Evolutionary conservation across 1,140 invertebrate species (phyloP), one percentile per base, ranked within the genome.

Genomic region (Yoshiicerus persimilis): DNA sequence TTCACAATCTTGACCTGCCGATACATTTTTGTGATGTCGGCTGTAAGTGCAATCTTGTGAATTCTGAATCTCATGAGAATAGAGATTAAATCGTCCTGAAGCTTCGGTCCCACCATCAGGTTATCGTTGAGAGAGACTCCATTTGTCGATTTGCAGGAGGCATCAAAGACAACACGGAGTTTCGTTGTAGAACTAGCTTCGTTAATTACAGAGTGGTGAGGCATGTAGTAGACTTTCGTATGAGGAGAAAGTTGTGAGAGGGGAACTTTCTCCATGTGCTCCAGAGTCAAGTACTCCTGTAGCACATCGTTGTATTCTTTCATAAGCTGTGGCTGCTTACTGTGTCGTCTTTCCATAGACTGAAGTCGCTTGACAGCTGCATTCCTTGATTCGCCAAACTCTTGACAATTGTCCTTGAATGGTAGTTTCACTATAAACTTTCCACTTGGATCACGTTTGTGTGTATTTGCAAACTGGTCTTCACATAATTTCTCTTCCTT

Each of bases 291-390:
- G 56, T 92, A 92, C 34, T 92, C 90, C n/a, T 87, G 30, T 90
- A 92, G 91, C 56, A 92, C 91, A 39, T 84, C 56, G 6, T 6
- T 27, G 87, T 92, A 92, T 77, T 91, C 30, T 41, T 38, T 20
- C 70, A 89, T 84, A 9, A 91, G 38, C 11, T 89, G 27, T 3
- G 87, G 86, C 47, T 90, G 47, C 20, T 75, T 41, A 6, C 36
- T 30, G 20, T 91, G 66, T 83, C 90, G 88, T 47, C 90, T 39
- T 83, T 91, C 90, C n/a, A 92, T 23, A 34, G 84, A 27, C 11
- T 89, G 9, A 16, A 91, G 87, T 84, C 91, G 87, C 86, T 88
- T 62, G 23, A 90, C 56, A 39, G 90, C 91, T 5, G 66, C 84
- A 0, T 88, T 11, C 23, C 87, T 27, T 4, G 91, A 91, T n/a